Conservation (phyloP, 2,888 invertebrate species). For the Globia sparganii region DNA sequence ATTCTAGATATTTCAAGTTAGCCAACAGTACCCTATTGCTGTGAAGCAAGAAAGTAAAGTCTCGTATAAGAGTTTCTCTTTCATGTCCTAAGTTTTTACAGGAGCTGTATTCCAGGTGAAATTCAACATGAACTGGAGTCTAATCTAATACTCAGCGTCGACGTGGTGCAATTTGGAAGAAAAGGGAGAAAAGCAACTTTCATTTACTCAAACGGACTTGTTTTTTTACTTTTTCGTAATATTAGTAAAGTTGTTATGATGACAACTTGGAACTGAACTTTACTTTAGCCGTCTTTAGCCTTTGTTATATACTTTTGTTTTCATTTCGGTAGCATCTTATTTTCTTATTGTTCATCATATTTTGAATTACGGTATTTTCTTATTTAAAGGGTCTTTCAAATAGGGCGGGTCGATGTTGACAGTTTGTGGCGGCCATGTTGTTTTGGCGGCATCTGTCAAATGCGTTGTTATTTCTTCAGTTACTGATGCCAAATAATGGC, state of each 20-base stretch:
- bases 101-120: constrained; percentile 4
- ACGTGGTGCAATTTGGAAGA: neutral
- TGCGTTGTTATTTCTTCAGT: too few relatives aligned
- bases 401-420: too few relatives aligned
- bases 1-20: neutral
- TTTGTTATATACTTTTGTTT: neutral
- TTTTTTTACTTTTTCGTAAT: neutral
- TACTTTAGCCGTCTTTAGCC: neutral
- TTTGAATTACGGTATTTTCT: neutral
- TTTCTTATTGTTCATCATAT: neutral
- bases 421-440: too few relatives aligned
- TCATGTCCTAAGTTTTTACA: constrained; percentile 14
- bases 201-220: neutral
- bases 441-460: too few relatives aligned
- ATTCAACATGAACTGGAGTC: constrained; percentile 8
- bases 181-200: neutral
- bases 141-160: constrained; percentile 24
- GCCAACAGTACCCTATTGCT: neutral
- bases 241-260: neutral
- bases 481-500: too few relatives aligned
- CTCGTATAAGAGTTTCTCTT: neutral
- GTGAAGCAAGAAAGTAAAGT: neutral
- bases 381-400: too few relatives aligned
- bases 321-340: neutral
- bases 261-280: neutral